phyloP scores from a whole-genome alignment of 2,113 vertebrate genomes.

The Pitta sordida region DNA sequence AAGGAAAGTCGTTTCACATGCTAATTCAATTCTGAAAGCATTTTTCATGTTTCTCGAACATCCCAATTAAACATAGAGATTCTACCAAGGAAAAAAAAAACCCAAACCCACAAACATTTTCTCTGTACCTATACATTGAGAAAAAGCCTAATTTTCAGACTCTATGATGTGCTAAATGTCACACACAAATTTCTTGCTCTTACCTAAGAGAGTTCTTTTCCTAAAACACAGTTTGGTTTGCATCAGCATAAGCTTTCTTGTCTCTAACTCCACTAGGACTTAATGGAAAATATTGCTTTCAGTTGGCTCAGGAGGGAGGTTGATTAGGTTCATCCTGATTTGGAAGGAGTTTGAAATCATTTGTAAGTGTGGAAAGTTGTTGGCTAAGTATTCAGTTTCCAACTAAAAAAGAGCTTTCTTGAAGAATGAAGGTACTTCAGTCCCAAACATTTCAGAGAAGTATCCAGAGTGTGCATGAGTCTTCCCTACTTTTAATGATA shows the following conservation, averaged over 20 bases:
- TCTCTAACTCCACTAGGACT: neutral
- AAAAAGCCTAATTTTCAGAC: neutral
- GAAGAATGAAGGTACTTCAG: neutral
- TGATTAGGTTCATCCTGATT: neutral
- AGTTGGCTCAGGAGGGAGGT: neutral
- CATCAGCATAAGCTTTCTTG: neutral
- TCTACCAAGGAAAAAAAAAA: neutral
- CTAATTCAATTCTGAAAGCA: constrained; percentile 21
- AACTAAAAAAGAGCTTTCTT: neutral
- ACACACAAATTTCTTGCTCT: neutral
- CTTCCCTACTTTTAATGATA: neutral
- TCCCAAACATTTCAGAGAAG: neutral
- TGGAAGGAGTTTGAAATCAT: neutral
- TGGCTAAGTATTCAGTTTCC: neutral
- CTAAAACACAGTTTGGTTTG: neutral
- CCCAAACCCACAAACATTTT: neutral
- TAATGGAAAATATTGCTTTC: neutral
- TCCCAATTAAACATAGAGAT: neutral
- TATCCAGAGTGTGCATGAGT: neutral
- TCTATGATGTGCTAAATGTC: neutral
- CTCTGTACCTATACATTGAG: neutral
- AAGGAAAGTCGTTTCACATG: constrained; percentile 33
- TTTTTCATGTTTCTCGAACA: constrained; percentile 43
- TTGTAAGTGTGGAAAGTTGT: neutral
- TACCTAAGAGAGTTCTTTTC: neutral